Base-by-base conservation (phyloP, 2,797 vertebrate genomes). In the Onychomys torridus region DNA sequence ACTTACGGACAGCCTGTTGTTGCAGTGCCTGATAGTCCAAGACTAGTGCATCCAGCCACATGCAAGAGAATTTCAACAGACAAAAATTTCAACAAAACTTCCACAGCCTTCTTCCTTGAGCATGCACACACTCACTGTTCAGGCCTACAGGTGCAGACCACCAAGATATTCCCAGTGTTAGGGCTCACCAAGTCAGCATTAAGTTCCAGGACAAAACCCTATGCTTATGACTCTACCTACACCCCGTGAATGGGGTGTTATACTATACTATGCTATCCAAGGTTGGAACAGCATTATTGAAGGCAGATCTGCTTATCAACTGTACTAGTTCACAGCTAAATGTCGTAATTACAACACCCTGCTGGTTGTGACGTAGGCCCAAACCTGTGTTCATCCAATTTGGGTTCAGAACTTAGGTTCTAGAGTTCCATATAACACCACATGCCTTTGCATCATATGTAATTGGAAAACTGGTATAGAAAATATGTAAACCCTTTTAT, bases 381-480 rank as follows among this genome's bases (percentile, higher is more conserved):
- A 67, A 85, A 59, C 9, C 14, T 57, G 37, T 57, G 23, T 94
- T 52, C 32, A 46, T 59, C 29, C 37, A 40, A 76, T 61, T 12
- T 61, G 2, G 23, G 21, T 55, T 73, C 40, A 84, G 61, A 65
- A 46, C 5, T 40, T 25, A 25, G 32, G 23, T n/a, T 59, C 23
- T 69, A 55, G 59, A 86, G 6, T 49, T 37, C 32, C 76, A 25
- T 78, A 25, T 71, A 49, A 67, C 23, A 59, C 37, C n/a, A 67
- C 37, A 55, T 34, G 37, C 5, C 6, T 79, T 76, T 8, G 40
- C 17, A n/a, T 75, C 29, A 65, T 78, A 89, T 1, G 63, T 52
- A 92, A 10, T 81, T 90, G 29, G 81, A 91, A 96, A 95, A 93
- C 1, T 7, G 2, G 52, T 59, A 3, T 92, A 73, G 77, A 91